phyloP scores from a whole-genome alignment of 2,797 vertebrate genomes.

The Pangasius macronema region DNA sequence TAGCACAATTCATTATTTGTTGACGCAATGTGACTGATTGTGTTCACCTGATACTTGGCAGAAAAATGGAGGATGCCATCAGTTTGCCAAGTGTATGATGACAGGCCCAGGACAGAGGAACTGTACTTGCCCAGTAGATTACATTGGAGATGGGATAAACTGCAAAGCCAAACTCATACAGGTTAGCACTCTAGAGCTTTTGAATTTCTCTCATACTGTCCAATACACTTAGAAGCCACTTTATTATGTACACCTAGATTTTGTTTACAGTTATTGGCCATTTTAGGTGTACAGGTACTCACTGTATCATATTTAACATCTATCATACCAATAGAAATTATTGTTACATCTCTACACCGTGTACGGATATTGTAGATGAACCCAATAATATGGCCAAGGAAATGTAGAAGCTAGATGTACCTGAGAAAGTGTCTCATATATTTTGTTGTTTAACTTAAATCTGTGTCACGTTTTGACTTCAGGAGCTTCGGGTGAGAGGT shows the following conservation, averaged over 20 bases:
- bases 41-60: slow-evolving; percentile 59
- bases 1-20: not conserved
- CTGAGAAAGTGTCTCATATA: not conserved
- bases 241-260: not conserved
- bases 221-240: not conserved
- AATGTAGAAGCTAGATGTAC: not conserved
- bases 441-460: not conserved
- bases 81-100: slow-evolving; percentile 80
- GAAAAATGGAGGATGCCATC: slow-evolving; percentile 87
- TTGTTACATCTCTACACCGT: not conserved
- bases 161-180: slow-evolving; percentile 80
- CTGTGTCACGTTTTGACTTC: slow-evolving; percentile 17
- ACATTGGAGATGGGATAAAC: slow-evolving; percentile 80
- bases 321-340: not conserved
- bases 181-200: slow-evolving; percentile 68
- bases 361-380: not conserved
- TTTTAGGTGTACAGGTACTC: not conserved
- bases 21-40: not conserved
- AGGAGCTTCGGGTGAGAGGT: slow-evolving; percentile 77
- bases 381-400: not conserved
- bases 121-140: slow-evolving; percentile 76
- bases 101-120: slow-evolving; percentile 72
- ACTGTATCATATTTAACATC: not conserved
- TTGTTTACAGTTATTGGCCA: not conserved
- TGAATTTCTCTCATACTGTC: not conserved